These are phyloP conservation scores for Zygaena filipendulae DNA, from an alignment of 2,888 invertebrate genomes.

Conservation along the genomic window DNA sequence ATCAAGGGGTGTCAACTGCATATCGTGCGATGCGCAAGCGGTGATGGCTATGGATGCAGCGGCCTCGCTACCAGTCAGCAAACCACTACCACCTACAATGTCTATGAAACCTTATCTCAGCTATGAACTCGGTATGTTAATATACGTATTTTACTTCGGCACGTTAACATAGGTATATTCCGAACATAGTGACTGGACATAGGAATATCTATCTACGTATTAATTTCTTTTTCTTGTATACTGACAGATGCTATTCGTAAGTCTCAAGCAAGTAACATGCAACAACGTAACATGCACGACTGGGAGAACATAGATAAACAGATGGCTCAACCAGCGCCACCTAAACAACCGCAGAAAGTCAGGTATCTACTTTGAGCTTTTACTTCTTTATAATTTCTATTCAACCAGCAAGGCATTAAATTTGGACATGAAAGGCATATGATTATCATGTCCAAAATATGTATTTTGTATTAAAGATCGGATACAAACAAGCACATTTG, in stretches of 20 bases:
- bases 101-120: slow-evolving; percentile 78
- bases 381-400: neutral
- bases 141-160: neutral
- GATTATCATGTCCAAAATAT: too few species aligned
- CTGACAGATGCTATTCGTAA: slow-evolving; percentile 50
- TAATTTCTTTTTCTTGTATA: slow-evolving; percentile 1
- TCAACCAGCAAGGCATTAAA: too few species aligned
- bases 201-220: too few species aligned
- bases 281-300: slow-evolving; percentile 56
- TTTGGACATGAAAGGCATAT: too few species aligned
- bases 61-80: slow-evolving; percentile 49
- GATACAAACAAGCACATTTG: slow-evolving; percentile 62
- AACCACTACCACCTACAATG: slow-evolving; percentile 63
- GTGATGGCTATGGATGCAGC: slow-evolving; percentile 73
- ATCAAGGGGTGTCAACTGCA: slow-evolving; percentile 80
- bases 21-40: slow-evolving; percentile 81
- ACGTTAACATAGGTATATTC: too few species aligned
- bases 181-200: too few species aligned
- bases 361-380: slow-evolving; percentile 30
- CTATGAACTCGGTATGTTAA: slow-evolving; percentile 72
- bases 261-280: slow-evolving; percentile 38
- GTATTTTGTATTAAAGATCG: slow-evolving; percentile 23
- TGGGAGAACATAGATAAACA: slow-evolving; percentile 57
- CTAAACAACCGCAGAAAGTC: slow-evolving; percentile 33
- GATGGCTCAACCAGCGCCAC: slow-evolving; percentile 18